A percentile compares a stretch with the other conserved stretches of the same genome.
Conservation (phyloP, 2,888 invertebrate species). For the Celastrina argiolus region DNA sequence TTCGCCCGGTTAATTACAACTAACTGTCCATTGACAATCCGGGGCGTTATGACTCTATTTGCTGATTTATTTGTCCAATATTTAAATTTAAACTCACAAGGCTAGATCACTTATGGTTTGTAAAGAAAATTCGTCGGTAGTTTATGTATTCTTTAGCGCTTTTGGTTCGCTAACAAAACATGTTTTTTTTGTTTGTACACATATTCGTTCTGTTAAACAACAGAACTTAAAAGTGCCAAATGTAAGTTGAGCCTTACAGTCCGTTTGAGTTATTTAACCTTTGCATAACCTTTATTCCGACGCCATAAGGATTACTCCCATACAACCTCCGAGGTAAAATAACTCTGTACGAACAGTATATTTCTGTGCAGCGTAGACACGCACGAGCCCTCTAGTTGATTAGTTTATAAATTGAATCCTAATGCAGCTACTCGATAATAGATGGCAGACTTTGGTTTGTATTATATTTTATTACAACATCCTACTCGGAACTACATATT, state of each 20-base stretch:
- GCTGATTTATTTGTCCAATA: slow-evolving; percentile 22
- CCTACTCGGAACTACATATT: not conserved
- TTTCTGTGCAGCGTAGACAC: not conserved
- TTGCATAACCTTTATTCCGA: too few species aligned
- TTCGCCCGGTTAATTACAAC: slow-evolving; percentile 65
- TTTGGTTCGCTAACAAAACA: too few species aligned
- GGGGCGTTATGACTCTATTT: slow-evolving; percentile 34
- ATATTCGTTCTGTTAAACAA: too few species aligned
- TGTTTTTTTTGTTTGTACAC: too few species aligned
- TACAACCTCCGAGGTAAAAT: too few species aligned
- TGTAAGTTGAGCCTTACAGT: too few species aligned
- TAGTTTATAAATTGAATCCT: slow-evolving; percentile 33
- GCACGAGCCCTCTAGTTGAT: slow-evolving; percentile 42
- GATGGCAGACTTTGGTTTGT: slow-evolving; percentile 39
- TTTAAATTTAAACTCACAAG: not conserved
- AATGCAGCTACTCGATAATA: slow-evolving; percentile 45
- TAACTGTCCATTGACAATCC: slow-evolving; percentile 59
- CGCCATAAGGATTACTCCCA: too few species aligned
- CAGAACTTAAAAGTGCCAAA: too few species aligned
- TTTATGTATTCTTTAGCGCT: too few species aligned
- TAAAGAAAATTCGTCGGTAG: too few species aligned
- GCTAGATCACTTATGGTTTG: not conserved
- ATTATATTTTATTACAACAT: not conserved
- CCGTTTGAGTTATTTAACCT: too few species aligned
- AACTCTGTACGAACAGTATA: too few species aligned